A percentile compares a stretch with the other conserved stretches of the same genome.
These are phyloP conservation scores for Elgaria multicarinata DNA, from an alignment of 2,113 vertebrate genomes.

Conservation along the genomic window DNA sequence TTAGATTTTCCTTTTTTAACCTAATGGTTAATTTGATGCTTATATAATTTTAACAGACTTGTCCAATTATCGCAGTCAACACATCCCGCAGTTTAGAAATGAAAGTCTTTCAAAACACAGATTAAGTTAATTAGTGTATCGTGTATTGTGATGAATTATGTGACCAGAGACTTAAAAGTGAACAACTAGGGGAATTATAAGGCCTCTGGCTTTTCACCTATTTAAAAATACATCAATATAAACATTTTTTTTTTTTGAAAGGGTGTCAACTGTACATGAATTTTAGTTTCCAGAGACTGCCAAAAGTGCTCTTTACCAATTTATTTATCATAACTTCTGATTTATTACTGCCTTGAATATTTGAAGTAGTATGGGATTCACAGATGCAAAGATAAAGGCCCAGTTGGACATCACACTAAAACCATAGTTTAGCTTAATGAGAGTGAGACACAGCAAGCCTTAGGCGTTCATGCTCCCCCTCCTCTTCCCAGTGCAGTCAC, in stretches of 20 bases:
- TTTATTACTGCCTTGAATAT: neutral
- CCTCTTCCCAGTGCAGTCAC: too few relatives aligned
- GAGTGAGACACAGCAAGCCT: neutral
- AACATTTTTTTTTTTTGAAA: neutral
- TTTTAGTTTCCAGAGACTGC: neutral
- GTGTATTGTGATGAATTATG: neutral
- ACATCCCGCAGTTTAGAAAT: neutral
- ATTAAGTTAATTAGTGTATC: slow-evolving; percentile 7
- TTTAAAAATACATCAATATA: neutral
- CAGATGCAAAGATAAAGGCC: neutral
- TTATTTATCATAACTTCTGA: neutral
- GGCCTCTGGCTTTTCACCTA: neutral
- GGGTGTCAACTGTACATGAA: neutral
- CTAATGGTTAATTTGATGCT: slow-evolving; percentile 9
- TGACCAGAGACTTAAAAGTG: neutral
- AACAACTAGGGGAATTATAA: neutral
- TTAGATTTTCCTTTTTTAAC: slow-evolving; percentile 20
- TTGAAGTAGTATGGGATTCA: neutral
- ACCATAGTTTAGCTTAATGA: neutral
- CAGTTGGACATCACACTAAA: neutral
- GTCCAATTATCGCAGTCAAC: neutral
- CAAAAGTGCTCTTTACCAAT: neutral
- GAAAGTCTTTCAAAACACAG: slow-evolving; percentile 11
- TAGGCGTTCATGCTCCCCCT: neutral
- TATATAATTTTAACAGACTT: neutral